phyloP scores from a whole-genome alignment of 2,888 invertebrate genomes.

The Allygus modestus region DNA sequence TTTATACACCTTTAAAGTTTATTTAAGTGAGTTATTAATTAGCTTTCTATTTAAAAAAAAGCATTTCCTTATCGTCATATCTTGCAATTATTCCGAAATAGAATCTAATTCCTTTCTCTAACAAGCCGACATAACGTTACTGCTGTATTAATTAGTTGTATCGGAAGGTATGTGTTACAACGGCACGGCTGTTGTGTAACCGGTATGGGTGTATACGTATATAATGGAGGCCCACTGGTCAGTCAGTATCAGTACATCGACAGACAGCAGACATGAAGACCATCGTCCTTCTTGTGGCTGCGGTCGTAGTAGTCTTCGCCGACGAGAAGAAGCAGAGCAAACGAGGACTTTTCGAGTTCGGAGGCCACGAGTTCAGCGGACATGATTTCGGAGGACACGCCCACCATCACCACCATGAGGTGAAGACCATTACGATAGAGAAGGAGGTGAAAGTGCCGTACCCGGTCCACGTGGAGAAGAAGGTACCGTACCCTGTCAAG shows the following conservation, averaged over 20 bases:
- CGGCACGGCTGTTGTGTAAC: background rate
- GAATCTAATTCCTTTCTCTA: background rate
- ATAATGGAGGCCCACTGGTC: background rate
- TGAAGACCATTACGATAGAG: constrained; percentile 52
- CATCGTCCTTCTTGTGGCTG: constrained; percentile 23
- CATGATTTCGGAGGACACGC: no score
- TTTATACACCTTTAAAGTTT: no score
- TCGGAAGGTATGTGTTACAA: background rate
- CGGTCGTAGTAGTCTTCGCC: background rate
- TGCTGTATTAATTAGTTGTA: background rate
- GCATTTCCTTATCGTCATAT: no score
- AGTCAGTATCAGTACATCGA: constrained; percentile 5
- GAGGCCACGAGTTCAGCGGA: constrained; percentile 30
- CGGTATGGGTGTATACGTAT: background rate
- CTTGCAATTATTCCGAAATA: no score
- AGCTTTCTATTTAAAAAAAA: no score
- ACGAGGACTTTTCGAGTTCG: constrained; percentile 27
- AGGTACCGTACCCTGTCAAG: constrained; percentile 53
- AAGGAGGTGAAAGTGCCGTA: constrained; percentile 57
- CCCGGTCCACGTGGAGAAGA: constrained; percentile 54
- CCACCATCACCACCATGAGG: constrained; percentile 27
- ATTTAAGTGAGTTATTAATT: no score
- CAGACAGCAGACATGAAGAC: constrained; percentile 40
- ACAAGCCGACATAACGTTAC: background rate
- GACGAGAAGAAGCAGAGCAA: constrained; percentile 44